A percentile compares a stretch with the other conserved stretches of the same genome.
These are phyloP conservation scores for Peromyscus nudipes DNA, from an alignment of 2,797 vertebrate species.

Conservation along the genomic window DNA sequence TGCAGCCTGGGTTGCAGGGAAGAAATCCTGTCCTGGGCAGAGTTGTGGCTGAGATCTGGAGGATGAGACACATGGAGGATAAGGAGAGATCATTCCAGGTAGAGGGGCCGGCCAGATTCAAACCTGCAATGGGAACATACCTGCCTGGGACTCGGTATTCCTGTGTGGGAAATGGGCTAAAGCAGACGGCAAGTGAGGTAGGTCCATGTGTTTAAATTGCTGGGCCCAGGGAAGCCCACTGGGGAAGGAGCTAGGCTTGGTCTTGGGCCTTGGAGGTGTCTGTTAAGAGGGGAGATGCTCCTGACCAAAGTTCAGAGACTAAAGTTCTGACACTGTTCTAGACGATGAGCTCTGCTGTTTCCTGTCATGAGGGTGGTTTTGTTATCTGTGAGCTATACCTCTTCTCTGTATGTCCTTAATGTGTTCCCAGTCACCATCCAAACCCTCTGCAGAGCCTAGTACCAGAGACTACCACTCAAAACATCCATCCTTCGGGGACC, in stretches of 20 bases:
- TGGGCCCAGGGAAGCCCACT: not conserved
- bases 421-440: too few relatives aligned
- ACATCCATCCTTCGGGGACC: too few relatives aligned
- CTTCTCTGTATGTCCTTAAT: not conserved
- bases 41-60: not conserved
- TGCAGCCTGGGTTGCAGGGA: not conserved
- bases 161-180: not conserved
- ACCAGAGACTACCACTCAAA: not conserved
- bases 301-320: not conserved
- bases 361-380: accelerated
- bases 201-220: not conserved
- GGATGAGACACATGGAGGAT: not conserved
- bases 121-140: not conserved
- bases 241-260: too few relatives aligned
- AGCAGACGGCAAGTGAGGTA: too few relatives aligned
- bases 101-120: not conserved
- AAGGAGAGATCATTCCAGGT: not conserved
- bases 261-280: not conserved
- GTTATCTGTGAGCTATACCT: not conserved
- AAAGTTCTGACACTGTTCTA: not conserved
- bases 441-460: not conserved
- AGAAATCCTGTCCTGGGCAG: not conserved
- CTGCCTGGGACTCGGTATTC: not conserved
- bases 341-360: not conserved
- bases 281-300: too few relatives aligned